phyloP scores from a whole-genome alignment of 2,888 invertebrate species.

The Cryptops parisi region DNA sequence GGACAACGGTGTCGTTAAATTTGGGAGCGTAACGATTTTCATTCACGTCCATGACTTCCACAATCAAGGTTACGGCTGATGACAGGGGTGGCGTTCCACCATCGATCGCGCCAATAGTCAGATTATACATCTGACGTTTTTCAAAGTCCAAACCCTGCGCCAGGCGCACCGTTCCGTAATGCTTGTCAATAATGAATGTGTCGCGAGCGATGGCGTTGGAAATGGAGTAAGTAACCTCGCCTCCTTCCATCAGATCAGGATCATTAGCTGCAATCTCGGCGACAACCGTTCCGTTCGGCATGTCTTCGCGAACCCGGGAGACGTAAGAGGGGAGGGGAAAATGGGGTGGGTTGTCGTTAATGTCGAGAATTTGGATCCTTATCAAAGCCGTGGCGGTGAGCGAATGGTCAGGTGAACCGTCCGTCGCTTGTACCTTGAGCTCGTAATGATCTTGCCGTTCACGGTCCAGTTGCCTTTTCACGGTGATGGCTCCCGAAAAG shows the following conservation, averaged over 20 bases:
- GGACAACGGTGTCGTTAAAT: slow-evolving; percentile 64
- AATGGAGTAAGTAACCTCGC: slow-evolving; percentile 63
- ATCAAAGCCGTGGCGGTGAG: slow-evolving; percentile 69
- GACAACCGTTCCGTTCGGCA: slow-evolving; percentile 73
- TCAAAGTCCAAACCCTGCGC: slow-evolving; percentile 70
- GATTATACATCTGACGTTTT: slow-evolving; percentile 70
- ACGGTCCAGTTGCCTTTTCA: slow-evolving; percentile 63
- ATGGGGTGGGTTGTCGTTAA: slow-evolving; percentile 75
- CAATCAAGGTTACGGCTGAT: slow-evolving; percentile 56
- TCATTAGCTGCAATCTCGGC: slow-evolving; percentile 70
- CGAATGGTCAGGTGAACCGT: slow-evolving; percentile 45
- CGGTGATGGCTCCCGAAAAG: slow-evolving; percentile 55
- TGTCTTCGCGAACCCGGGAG: slow-evolving; percentile 78
- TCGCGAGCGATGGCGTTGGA: slow-evolving; percentile 49
- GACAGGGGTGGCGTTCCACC: slow-evolving; percentile 65
- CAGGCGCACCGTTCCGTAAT: slow-evolving; percentile 74
- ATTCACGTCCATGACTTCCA: slow-evolving; percentile 81
- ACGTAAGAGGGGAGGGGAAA: slow-evolving; percentile 47
- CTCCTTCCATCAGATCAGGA: slow-evolving; percentile 69
- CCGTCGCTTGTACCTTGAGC: slow-evolving; percentile 57
- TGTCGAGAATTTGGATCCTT: slow-evolving; percentile 67
- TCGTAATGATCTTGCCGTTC: slow-evolving; percentile 70
- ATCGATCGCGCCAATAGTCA: slow-evolving; percentile 72
- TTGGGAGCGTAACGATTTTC: slow-evolving; percentile 73
- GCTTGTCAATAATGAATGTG: slow-evolving; percentile 64